phyloP scores from a whole-genome alignment of 2,888 invertebrate species.

The Chelonus formosanus region DNA sequence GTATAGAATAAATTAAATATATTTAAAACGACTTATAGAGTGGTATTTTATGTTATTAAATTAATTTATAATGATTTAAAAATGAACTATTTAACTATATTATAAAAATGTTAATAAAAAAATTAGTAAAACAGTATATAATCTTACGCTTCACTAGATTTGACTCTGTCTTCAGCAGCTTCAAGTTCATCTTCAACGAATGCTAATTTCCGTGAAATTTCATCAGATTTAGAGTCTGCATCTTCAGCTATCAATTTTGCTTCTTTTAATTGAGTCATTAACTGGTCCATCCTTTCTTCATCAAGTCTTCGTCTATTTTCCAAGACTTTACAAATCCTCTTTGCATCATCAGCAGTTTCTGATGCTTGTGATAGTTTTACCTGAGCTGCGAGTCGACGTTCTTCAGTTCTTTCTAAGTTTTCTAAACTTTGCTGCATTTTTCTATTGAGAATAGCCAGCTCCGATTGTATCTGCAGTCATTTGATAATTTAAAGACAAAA shows the following conservation, averaged over 20 bases:
- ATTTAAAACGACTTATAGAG: no score
- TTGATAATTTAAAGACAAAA: neutral
- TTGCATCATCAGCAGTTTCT: slow-evolving; percentile 57
- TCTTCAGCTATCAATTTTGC: slow-evolving; percentile 76
- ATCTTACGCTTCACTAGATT: slow-evolving; percentile 70
- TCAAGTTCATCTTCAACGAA: slow-evolving; percentile 76
- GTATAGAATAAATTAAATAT: no score
- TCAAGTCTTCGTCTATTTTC: slow-evolving; percentile 73
- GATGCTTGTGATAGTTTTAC: slow-evolving; percentile 54
- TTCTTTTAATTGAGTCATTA: slow-evolving; percentile 74
- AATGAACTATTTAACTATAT: no score
- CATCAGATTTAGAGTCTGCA: slow-evolving; percentile 75
- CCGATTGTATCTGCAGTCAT: slow-evolving; percentile 55
- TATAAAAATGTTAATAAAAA: neutral
- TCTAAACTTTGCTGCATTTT: slow-evolving; percentile 59
- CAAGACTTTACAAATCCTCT: slow-evolving; percentile 73
- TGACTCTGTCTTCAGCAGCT: slow-evolving; percentile 74
- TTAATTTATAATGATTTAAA: no score
- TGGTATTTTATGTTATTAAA: no score
- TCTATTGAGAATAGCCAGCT: slow-evolving; percentile 57
- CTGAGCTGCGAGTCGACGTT: slow-evolving; percentile 55
- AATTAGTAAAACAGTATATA: slow-evolving; percentile 8
- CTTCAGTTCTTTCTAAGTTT: slow-evolving; percentile 59
- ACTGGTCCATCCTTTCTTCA: slow-evolving; percentile 72
- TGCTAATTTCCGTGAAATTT: slow-evolving; percentile 74